Evolutionary conservation across 2,113 vertebrate species (phyloP).

Genomic region (Cololabis saira): DNA sequence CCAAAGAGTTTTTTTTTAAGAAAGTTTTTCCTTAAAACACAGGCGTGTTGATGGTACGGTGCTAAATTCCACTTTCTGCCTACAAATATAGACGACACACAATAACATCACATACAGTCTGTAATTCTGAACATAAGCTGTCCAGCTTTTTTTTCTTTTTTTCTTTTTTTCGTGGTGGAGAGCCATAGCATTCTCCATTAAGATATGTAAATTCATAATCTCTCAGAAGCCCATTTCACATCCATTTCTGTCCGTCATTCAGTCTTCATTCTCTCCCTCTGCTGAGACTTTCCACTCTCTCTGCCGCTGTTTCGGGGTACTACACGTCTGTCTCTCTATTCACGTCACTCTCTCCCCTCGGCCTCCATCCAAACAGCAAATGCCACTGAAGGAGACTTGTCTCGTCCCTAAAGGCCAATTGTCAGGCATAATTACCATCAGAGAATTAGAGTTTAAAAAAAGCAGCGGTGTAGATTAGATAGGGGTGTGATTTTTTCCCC

Average conservation of each 20-base stretch:
- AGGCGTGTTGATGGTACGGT: background rate
- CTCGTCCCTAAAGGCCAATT: conserved; percentile 58
- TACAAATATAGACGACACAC: background rate
- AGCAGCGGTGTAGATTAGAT: conserved; percentile 44
- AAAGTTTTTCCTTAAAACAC: no score
- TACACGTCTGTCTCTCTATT: conserved; percentile 22
- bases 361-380: conserved; percentile 36
- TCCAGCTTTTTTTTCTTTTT: conserved; percentile 2
- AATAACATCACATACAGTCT: conserved; percentile 15
- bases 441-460: conserved; percentile 60
- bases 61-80: conserved; percentile 8
- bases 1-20: no score
- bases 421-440: conserved; percentile 59
- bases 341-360: conserved; percentile 21
- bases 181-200: conserved; percentile 52
- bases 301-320: background rate
- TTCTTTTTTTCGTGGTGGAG: background rate
- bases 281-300: background rate
- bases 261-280: conserved; percentile 27
- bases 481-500: background rate
- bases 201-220: conserved; percentile 75
- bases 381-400: conserved; percentile 34
- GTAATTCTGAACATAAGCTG: conserved; percentile 44
- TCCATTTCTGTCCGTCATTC: conserved; percentile 64
- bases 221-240: conserved; percentile 66